Evolutionary conservation across 2,888 invertebrate genomes (phyloP).

Genomic region (Lithosia quadra): DNA sequence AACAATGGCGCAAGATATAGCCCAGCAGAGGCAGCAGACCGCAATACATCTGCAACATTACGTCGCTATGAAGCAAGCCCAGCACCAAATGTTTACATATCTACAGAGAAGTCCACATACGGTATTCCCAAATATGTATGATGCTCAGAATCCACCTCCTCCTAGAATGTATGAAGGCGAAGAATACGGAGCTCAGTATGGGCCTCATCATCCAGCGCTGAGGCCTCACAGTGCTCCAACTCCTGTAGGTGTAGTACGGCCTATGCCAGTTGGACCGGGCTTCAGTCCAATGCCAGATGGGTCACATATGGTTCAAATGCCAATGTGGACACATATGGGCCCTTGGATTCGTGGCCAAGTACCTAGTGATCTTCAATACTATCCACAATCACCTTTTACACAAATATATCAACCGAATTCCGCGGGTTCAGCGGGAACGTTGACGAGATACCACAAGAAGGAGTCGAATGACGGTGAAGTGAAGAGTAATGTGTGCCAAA

Average conservation of each 20-base stretch:
- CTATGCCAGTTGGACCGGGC: conserved; percentile 70
- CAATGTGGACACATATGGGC: conserved; percentile 79
- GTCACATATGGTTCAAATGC: conserved; percentile 77
- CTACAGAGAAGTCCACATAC: conserved; percentile 79
- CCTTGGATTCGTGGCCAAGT: conserved; percentile 77
- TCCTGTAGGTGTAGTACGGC: conserved; percentile 72
- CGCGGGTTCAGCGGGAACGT: conserved; percentile 81
- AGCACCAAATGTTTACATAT: conserved; percentile 82
- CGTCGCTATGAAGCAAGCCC: conserved; percentile 85
- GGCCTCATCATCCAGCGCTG: conserved; percentile 65
- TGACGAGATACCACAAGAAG: conserved; percentile 81
- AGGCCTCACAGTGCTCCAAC: conserved; percentile 79
- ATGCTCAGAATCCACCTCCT: conserved; percentile 63
- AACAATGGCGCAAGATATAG: conserved; percentile 70
- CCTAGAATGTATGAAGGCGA: conserved; percentile 75
- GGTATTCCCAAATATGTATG: conserved; percentile 78
- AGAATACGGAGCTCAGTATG: conserved; percentile 72
- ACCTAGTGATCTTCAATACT: conserved; percentile 79
- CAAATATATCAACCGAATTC: conserved; percentile 82
- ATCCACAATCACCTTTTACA: conserved; percentile 79
- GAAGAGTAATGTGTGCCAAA: conserved; percentile 82
- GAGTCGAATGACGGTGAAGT: conserved; percentile 69
- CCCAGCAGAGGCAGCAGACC: conserved; percentile 82
- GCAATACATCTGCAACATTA: conserved; percentile 83
- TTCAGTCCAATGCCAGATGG: conserved; percentile 70